phyloP scores from a whole-genome alignment of 2,797 vertebrate species.

The Arrhamphus sclerolepis region DNA sequence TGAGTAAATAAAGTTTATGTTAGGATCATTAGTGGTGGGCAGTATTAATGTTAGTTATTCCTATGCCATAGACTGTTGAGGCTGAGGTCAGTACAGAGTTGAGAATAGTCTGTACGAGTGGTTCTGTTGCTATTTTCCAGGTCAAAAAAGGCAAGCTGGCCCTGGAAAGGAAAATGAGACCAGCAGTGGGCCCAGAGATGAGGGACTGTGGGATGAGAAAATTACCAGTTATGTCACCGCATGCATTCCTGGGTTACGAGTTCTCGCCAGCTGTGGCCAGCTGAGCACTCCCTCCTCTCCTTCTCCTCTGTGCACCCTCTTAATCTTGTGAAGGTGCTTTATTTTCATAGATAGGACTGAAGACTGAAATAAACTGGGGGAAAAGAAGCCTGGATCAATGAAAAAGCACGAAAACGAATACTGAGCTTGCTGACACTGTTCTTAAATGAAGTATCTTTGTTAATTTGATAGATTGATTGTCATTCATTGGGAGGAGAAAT shows the following conservation, averaged over 20 bases:
- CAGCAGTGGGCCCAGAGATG: conserved; percentile 65
- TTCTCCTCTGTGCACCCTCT: conserved; percentile 45
- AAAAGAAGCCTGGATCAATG: conserved; percentile 29
- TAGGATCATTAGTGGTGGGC: conserved; percentile 66
- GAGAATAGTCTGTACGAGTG: conserved; percentile 49
- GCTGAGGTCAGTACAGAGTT: conserved; percentile 55
- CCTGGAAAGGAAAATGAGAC: conserved; percentile 65
- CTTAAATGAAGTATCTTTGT: not conserved
- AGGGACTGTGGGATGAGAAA: conserved; percentile 78
- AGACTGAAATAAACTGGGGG: conserved; percentile 5
- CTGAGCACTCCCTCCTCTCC: conserved; percentile 55
- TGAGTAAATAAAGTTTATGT: conserved; percentile 59
- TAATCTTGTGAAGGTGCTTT: conserved; percentile 34
- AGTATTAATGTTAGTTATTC: conserved; percentile 72
- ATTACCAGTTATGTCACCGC: conserved; percentile 81
- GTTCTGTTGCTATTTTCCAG: conserved; percentile 60
- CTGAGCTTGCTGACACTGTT: not conserved
- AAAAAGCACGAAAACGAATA: conserved; percentile 17
- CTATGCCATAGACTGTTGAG: conserved; percentile 46
- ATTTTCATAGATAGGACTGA: conserved; percentile 31
- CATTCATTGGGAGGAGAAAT: no score
- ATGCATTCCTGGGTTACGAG: conserved; percentile 78
- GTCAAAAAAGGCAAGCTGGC: conserved; percentile 63
- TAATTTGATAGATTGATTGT: not conserved
- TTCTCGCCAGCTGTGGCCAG: conserved; percentile 73